Evolutionary conservation across 53 echinoderm and acorn worm species (phyloP).

Genomic region (Luidia sarsii): DNA sequence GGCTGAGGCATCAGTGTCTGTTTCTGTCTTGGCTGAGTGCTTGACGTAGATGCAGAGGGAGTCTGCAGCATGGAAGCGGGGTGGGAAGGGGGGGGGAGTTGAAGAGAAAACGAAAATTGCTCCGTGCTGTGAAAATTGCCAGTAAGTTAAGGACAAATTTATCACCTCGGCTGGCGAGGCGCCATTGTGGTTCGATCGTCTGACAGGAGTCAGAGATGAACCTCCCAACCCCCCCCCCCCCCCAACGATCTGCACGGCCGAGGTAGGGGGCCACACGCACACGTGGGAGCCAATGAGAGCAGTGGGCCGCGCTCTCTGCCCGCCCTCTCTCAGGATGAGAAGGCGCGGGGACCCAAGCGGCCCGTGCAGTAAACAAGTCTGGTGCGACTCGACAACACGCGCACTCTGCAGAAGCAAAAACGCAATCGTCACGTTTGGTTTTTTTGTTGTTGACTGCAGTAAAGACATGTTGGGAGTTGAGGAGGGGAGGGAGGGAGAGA

Average conservation of each 20-base stretch:
- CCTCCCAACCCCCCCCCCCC: too few relatives aligned
- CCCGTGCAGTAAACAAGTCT: not conserved
- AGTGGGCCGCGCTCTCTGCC: conserved; percentile 32
- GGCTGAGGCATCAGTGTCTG: conserved; percentile 6
- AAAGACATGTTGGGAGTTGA: too few relatives aligned
- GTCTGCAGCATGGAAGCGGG: too few relatives aligned
- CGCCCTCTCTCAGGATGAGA: conserved; percentile 30
- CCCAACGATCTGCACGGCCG: too few relatives aligned
- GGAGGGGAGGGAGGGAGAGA: conserved; percentile 4
- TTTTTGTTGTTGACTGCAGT: too few relatives aligned
- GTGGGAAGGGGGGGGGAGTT: too few relatives aligned
- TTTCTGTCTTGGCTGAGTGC: conserved; percentile 14
- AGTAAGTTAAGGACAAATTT: conserved; percentile 44
- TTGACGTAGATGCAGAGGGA: not conserved
- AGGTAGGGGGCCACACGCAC: too few relatives aligned
- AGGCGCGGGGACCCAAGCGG: not conserved
- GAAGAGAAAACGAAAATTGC: conserved; percentile 25
- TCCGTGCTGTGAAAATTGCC: conserved; percentile 36
- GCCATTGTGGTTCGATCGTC: conserved; percentile 44
- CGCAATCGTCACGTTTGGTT: too few relatives aligned
- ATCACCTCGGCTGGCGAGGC: conserved; percentile 20
- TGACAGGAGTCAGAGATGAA: conserved; percentile 8
- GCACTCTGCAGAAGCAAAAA: too few relatives aligned
- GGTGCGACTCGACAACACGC: not conserved
- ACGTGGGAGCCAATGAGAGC: conserved; percentile 24